Evolutionary conservation across 1,140 invertebrate species (phyloP), one percentile per base, ranked within the genome.

Genomic region (Drosophila grimshawi): DNA sequence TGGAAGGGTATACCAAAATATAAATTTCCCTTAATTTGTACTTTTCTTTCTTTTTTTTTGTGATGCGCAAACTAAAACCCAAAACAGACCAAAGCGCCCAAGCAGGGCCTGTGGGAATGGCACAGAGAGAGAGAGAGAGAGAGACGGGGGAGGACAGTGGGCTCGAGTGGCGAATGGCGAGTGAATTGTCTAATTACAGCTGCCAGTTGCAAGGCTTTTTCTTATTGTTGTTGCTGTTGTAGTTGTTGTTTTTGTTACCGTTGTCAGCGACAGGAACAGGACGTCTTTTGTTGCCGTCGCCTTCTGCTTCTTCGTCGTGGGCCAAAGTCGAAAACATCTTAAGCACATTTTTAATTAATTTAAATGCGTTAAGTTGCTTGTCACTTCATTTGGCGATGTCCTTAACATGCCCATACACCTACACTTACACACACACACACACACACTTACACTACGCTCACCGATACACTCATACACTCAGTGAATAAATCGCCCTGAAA

Each of bases 311-410:
- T n/a, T n/a, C 39, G 10, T 43, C 39, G n/a, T 43, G 4, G 39
- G 39, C 39, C 10, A 43, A 67, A 83, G 85, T 85, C 85, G 80
- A 88, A 88, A 89, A 88, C 85, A 88, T 88, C 85, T 88, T 88
- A 85, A 88, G 85, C 85, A 88, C 85, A 88, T 88, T 88, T 88
- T 88, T 88, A 88, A 88, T 88, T 88, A 88, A 88, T 88, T 88
- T 88, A 88, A 88, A 88, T 88, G 85, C 85, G 80, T 85, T 88
- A 88, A 89, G 85, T 88, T 88, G 83, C 83, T 86, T 88, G 83
- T 86, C 83, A 88, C 83, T 88, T 88, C 80, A 88, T 89, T 89
- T 88, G 85, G 83, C 64, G 69, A 75, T 75, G 78, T 74, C 85
- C 85, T 76, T 62, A 77, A 77, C 70, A 76, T 59, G 65, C 49